Evolutionary conservation across 2,113 vertebrate species (phyloP).

Genomic region (Mesembrinibis cayennensis): DNA sequence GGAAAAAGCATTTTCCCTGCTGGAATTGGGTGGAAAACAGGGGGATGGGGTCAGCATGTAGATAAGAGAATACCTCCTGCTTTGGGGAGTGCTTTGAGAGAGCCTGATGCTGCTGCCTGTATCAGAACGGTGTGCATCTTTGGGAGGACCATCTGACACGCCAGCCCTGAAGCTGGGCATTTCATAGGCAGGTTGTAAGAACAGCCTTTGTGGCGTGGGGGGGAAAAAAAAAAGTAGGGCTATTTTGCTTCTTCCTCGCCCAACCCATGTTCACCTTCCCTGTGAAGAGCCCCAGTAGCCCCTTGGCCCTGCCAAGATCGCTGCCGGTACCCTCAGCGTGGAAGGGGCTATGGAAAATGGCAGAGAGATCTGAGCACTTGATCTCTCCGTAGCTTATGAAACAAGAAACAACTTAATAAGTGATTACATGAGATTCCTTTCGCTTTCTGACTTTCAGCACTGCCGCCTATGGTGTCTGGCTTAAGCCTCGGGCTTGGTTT

Average conservation of each 20-base stretch:
- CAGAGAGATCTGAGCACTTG: conserved; percentile 32
- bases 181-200: neutral
- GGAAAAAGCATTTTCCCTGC: neutral
- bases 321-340: neutral
- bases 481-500: conserved; percentile 69
- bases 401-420: conserved; percentile 64
- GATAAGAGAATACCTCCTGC: neutral
- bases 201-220: neutral
- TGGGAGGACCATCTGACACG: rapidly evolving
- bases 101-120: neutral
- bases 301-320: neutral
- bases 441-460: conserved; percentile 66
- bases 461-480: conserved; percentile 69
- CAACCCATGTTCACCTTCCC: neutral
- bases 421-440: conserved; percentile 69
- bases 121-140: rapidly evolving
- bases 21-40: neutral
- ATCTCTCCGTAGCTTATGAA: conserved; percentile 32
- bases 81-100: neutral
- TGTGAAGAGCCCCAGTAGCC: rapidly evolving
- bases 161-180: neutral
- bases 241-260: neutral
- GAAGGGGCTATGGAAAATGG: conserved; percentile 4
- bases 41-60: neutral
- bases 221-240: neutral